These are phyloP conservation scores for Aurelia sp. DNA, from an alignment of 30 jellyfish, hydroid and myxozoan genomes.

Conservation along the genomic window DNA sequence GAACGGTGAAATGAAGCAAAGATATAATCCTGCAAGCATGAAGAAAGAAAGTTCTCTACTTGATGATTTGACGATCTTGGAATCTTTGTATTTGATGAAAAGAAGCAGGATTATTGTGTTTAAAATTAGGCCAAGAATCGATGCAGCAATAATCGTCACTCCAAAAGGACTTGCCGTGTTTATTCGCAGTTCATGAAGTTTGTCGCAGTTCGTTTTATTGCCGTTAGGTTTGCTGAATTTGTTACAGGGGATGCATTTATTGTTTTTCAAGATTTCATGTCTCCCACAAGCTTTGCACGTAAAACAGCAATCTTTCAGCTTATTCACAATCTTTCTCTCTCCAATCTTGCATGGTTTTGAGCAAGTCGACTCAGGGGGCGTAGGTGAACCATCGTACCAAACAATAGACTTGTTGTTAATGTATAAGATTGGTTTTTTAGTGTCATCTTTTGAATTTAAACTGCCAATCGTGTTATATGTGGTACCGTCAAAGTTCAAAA, in stretches of 20 bases:
- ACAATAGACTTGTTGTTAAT: not conserved
- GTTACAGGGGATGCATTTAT: slow-evolving; percentile 31
- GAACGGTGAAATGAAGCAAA: slow-evolving; percentile 65
- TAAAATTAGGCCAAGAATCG: slow-evolving; percentile 24
- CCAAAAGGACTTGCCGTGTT: not conserved
- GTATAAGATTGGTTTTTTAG: not conserved
- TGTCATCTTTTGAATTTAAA: not conserved
- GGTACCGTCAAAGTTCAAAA: slow-evolving; percentile 1
- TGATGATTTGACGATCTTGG: slow-evolving; percentile 65
- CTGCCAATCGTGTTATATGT: not conserved
- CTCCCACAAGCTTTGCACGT: slow-evolving; percentile 37
- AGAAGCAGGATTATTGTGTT: slow-evolving; percentile 26
- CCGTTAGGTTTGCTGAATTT: slow-evolving; percentile 20
- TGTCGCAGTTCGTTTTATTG: slow-evolving; percentile 2
- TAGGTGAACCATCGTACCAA: slow-evolving; percentile 6
- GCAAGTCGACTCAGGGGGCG: slow-evolving; percentile 19
- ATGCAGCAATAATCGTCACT: slow-evolving; percentile 2
- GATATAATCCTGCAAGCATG: slow-evolving; percentile 52
- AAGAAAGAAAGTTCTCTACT: slow-evolving; percentile 56
- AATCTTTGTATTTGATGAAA: slow-evolving; percentile 36
- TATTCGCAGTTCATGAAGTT: slow-evolving; percentile 16
- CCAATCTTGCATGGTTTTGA: slow-evolving; percentile 55
- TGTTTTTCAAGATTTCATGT: slow-evolving; percentile 27
- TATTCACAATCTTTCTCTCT: not conserved
- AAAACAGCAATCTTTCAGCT: slow-evolving; percentile 46